Evolutionary conservation across 2,888 invertebrate genomes (phyloP).

Genomic region (Ceraclea dissimilis): DNA sequence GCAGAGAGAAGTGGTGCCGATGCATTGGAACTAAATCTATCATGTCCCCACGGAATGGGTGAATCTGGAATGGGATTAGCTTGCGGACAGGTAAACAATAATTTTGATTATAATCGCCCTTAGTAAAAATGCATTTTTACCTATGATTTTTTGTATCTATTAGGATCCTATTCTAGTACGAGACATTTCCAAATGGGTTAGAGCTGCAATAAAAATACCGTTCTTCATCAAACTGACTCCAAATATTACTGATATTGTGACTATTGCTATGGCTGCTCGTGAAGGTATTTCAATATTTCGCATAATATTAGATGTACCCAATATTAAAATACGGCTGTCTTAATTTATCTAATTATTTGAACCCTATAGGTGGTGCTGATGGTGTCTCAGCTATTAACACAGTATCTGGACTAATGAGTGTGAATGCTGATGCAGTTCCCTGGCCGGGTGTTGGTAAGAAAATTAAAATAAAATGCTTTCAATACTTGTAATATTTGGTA

Average conservation of each 20-base stretch:
- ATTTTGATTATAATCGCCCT: not conserved
- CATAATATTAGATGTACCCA: not conserved
- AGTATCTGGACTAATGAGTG: slow-evolving; percentile 87
- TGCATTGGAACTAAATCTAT: slow-evolving; percentile 91
- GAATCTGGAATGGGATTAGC: slow-evolving; percentile 98
- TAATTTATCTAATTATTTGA: too few species aligned
- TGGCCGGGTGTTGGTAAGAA: slow-evolving; percentile 85
- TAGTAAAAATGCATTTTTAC: slow-evolving; percentile 3
- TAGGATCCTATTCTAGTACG: slow-evolving; percentile 81
- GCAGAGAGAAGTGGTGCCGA: slow-evolving; percentile 84
- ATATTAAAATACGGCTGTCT: too few species aligned
- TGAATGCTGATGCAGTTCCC: slow-evolving; percentile 71
- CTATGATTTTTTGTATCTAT: slow-evolving; percentile 18
- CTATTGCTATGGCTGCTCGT: slow-evolving; percentile 83
- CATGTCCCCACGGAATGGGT: slow-evolving; percentile 99
- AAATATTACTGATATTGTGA: slow-evolving; percentile 90
- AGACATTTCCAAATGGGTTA: slow-evolving; percentile 88
- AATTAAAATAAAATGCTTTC: not conserved
- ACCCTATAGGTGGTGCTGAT: slow-evolving; percentile 72
- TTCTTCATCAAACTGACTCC: slow-evolving; percentile 97
- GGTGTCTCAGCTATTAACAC: slow-evolving; percentile 98
- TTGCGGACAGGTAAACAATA: slow-evolving; percentile 75
- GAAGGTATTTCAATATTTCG: too few species aligned
- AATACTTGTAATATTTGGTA: too few species aligned
- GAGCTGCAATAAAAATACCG: slow-evolving; percentile 78